These are phyloP conservation scores for Nephila pilipes DNA, from an alignment of 1,140 invertebrate species.

Conservation along the genomic window DNA sequence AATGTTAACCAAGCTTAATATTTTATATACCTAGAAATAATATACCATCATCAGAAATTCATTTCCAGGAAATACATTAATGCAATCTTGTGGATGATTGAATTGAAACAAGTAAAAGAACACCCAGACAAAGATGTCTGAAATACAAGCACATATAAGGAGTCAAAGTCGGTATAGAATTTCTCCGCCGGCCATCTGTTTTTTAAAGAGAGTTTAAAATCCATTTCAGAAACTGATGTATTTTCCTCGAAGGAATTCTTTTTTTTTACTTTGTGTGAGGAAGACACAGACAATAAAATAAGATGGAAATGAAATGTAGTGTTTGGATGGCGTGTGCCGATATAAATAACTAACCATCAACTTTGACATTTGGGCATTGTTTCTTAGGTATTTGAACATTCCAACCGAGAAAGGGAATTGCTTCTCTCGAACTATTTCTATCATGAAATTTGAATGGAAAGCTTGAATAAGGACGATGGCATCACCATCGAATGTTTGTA, in stretches of 20 bases:
- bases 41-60: too few relatives aligned
- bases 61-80: too few relatives aligned
- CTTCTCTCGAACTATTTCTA: too few relatives aligned
- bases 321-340: background rate
- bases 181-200: background rate
- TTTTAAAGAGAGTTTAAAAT: background rate
- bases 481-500: too few relatives aligned
- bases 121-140: too few relatives aligned
- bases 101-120: too few relatives aligned
- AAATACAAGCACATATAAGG: too few relatives aligned
- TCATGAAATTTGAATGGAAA: too few relatives aligned
- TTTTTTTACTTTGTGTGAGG: background rate
- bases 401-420: background rate
- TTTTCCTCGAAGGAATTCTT: background rate
- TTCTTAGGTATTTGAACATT: background rate
- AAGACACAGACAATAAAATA: slow-evolving; percentile 2
- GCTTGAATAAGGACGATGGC: too few relatives aligned
- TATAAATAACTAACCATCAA: slow-evolving; percentile 15
- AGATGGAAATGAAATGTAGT: background rate
- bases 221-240: background rate
- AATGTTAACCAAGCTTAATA: too few relatives aligned
- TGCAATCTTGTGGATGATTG: too few relatives aligned
- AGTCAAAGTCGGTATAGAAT: background rate
- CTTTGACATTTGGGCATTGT: slow-evolving; percentile 8
- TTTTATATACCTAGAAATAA: too few relatives aligned